Percentiles rank a stretch among this genome's conserved stretches.
phyloP scores from a whole-genome alignment of 2,797 vertebrate species.

The Poeciliopsis paucimaculata region DNA sequence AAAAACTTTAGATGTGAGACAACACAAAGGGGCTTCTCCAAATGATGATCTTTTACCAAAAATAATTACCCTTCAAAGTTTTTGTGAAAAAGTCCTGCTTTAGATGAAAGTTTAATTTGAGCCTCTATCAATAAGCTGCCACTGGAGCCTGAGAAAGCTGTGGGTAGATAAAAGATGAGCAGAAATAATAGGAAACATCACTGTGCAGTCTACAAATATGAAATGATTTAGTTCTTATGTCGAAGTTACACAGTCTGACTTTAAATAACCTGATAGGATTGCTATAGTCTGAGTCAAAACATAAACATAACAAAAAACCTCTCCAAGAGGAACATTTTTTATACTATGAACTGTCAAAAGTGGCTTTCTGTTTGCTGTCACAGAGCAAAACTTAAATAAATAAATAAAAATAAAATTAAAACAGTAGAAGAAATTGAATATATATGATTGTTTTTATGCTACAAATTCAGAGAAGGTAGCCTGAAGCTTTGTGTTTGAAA shows the following conservation, averaged over 20 bases:
- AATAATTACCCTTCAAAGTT: background rate
- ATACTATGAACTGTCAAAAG: background rate
- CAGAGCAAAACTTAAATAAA: background rate
- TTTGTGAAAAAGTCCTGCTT: background rate
- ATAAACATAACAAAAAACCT: background rate
- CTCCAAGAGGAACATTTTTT: background rate
- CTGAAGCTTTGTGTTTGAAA: conserved; percentile 26
- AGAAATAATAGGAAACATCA: background rate
- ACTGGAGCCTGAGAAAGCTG: background rate
- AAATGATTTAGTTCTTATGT: background rate
- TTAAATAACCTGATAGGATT: background rate
- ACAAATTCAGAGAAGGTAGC: conserved; percentile 17
- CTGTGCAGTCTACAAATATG: background rate
- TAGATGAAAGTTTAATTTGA: conserved; percentile 2
- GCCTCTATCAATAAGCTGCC: background rate
- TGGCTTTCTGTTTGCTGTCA: background rate
- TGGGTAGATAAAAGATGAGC: background rate
- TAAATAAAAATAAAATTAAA: background rate
- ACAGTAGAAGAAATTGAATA: background rate
- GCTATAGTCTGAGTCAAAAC: background rate
- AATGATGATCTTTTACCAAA: background rate
- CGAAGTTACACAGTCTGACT: background rate
- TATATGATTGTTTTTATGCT: conserved; percentile 14
- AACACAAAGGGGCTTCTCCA: background rate
- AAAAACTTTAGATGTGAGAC: background rate